phyloP scores from a whole-genome alignment of 2,113 vertebrate genomes.

The Oncorhynchus tshawytscha region DNA sequence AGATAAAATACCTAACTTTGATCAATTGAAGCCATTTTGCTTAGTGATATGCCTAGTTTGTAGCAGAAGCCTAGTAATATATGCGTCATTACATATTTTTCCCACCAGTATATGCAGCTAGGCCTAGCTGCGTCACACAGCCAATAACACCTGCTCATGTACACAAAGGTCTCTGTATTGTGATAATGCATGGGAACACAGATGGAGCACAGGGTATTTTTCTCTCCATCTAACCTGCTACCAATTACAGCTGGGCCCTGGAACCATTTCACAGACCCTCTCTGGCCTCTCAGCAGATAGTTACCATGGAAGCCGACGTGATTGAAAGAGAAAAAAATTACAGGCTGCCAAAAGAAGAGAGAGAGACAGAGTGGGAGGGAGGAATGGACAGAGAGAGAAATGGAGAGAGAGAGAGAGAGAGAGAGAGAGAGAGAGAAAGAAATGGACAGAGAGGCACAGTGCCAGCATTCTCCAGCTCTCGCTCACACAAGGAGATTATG shows the following conservation, averaged over 20 bases:
- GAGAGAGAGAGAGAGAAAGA: not conserved
- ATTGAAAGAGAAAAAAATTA: conserved; percentile 57
- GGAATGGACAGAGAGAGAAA: not conserved
- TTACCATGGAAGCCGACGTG: conserved; percentile 54
- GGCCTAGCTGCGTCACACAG: not conserved
- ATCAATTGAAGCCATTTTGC: too few relatives aligned
- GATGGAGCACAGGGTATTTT: not conserved
- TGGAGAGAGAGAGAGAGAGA: not conserved
- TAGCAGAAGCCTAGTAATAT: too few relatives aligned
- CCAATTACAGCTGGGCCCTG: conserved; percentile 48
- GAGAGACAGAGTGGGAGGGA: conserved; percentile 1
- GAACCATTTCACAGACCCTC: conserved; percentile 49
- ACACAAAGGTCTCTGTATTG: not conserved
- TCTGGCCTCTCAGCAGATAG: conserved; percentile 56
- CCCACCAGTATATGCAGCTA: too few relatives aligned
- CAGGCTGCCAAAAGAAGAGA: conserved; percentile 46
- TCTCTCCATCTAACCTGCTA: conserved; percentile 36
- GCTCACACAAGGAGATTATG: conserved; percentile 27
- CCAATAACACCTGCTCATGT: not conserved
- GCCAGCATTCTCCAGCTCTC: not conserved
- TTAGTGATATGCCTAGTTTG: too few relatives aligned
- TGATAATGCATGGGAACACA: not conserved
- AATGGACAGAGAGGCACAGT: not conserved
- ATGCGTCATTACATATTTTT: too few relatives aligned
- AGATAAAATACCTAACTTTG: too few relatives aligned